Evolutionary conservation across 2,797 vertebrate species (phyloP).

Genomic region (Falco concolor): DNA sequence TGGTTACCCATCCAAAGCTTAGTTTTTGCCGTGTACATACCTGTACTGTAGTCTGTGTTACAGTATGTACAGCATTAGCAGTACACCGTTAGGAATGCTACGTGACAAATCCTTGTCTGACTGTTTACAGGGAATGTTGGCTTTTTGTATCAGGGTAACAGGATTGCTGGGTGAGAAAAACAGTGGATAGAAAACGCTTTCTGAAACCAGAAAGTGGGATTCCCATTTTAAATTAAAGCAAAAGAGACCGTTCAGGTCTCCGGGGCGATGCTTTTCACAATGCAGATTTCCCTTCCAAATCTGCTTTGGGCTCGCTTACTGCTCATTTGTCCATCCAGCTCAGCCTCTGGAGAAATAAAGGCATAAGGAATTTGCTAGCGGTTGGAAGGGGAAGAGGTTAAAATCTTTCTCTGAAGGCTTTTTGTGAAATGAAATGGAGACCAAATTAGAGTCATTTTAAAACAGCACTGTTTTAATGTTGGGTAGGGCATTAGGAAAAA

Average conservation of each 20-base stretch:
- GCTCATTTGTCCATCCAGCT: background rate
- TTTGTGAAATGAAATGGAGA: background rate
- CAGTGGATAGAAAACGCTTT: background rate
- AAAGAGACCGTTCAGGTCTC: background rate
- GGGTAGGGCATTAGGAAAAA: background rate
- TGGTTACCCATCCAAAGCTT: slow-evolving; percentile 66
- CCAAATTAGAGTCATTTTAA: background rate
- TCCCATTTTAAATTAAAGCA: background rate
- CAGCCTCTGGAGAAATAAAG: background rate
- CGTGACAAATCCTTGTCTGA: background rate
- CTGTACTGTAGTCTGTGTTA: background rate
- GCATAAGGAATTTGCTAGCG: background rate
- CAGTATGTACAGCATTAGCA: slow-evolving; percentile 13
- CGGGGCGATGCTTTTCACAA: background rate
- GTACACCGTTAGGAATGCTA: background rate
- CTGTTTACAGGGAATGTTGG: background rate
- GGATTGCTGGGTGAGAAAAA: background rate
- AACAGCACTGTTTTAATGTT: background rate
- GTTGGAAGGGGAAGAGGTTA: background rate
- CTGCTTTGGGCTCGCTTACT: background rate
- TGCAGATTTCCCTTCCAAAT: background rate
- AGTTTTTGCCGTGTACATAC: slow-evolving; percentile 52
- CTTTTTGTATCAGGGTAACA: background rate
- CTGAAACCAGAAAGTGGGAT: background rate
- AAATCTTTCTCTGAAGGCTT: background rate